These are phyloP conservation scores for Drymodes brunneopygia DNA, from an alignment of 2,113 vertebrate species.

Conservation along the genomic window DNA sequence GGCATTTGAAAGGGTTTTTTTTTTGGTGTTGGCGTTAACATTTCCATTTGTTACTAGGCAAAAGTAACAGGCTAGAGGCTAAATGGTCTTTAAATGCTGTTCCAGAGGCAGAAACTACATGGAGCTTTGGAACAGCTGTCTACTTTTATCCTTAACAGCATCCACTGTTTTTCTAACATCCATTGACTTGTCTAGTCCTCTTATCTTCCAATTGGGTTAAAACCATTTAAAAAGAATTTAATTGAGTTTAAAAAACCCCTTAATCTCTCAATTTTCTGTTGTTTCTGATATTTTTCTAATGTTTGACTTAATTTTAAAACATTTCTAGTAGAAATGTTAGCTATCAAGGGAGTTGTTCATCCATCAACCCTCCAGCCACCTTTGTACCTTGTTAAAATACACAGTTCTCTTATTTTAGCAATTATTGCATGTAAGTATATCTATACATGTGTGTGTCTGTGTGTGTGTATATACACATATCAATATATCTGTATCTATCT, in stretches of 20 bases:
- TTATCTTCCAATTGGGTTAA: not conserved
- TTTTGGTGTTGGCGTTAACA: not conserved
- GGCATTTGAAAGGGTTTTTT: not conserved
- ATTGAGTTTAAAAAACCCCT: fast-evolving
- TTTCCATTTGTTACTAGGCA: not conserved
- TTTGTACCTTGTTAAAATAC: not conserved
- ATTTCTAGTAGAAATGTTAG: not conserved
- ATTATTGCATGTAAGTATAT: not conserved
- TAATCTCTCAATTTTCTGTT: not conserved
- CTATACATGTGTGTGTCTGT: not conserved
- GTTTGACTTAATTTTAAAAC: not conserved
- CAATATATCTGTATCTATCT: too few relatives aligned
- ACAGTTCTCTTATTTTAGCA: not conserved
- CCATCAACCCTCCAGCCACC: not conserved
- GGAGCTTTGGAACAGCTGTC: not conserved
- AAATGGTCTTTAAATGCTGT: not conserved
- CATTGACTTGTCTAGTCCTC: not conserved
- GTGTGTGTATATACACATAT: fast-evolving
- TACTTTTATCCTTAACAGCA: not conserved
- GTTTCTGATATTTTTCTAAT: not conserved
- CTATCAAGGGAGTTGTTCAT: not conserved
- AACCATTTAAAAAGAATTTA: not conserved
- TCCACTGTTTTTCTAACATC: not conserved
- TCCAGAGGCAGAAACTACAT: not conserved
- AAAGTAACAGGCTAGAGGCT: not conserved